Percentiles rank a stretch among this genome's conserved stretches.
Conservation (phyloP, 1,140 invertebrate genomes). For the Scaptomyza graminum region DNA sequence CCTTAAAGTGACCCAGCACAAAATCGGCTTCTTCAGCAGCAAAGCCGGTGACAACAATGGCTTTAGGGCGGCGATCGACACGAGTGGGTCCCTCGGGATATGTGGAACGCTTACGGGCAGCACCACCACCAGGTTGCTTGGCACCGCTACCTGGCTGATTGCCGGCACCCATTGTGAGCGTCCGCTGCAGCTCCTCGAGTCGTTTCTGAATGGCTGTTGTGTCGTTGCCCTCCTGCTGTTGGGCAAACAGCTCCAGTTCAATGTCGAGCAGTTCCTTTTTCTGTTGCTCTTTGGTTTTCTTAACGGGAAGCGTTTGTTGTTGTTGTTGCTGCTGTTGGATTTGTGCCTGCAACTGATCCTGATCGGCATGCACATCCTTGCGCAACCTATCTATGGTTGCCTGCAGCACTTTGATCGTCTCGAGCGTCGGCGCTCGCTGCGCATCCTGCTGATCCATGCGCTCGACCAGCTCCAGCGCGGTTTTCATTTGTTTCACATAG, state of each 20-base stretch:
- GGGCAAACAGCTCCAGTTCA: conserved; percentile 81
- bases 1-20: conserved; percentile 83
- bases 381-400: conserved; percentile 77
- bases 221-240: conserved; percentile 83
- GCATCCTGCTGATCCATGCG: conserved; percentile 74
- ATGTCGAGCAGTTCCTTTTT: conserved; percentile 83
- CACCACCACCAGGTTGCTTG: conserved; percentile 29
- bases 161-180: conserved; percentile 50
- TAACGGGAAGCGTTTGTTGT: conserved; percentile 56
- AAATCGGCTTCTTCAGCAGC: conserved; percentile 77
- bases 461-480: conserved; percentile 75
- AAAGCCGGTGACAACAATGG: conserved; percentile 80
- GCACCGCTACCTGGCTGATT: conserved; percentile 19
- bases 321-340: conserved; percentile 73
- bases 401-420: conserved; percentile 80
- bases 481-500: conserved; percentile 83
- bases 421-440: conserved; percentile 65
- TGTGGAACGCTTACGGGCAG: conserved; percentile 58
- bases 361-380: conserved; percentile 80
- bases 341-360: conserved; percentile 79
- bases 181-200: conserved; percentile 81
- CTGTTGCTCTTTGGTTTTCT: conserved; percentile 83
- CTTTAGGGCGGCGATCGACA: conserved; percentile 79
- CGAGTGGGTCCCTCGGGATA: conserved; percentile 74
- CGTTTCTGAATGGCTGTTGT: conserved; percentile 80